Conservation (phyloP, 30 jellyfish, hydroid and myxozoan species). For the Catostylus mosaicus region DNA sequence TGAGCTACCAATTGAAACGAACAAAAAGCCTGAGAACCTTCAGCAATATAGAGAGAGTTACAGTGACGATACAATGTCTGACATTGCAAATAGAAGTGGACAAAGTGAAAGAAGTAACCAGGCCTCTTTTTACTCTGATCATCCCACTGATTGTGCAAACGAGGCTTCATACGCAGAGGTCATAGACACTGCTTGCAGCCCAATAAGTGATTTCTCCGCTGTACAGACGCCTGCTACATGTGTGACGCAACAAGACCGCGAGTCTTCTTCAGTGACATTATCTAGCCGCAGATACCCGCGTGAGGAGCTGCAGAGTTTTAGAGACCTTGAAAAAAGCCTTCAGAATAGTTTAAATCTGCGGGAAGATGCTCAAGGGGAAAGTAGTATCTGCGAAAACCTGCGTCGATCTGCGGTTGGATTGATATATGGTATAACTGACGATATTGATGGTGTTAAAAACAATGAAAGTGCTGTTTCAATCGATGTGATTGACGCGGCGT, state of each 20-base stretch:
- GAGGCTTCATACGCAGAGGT: constrained; percentile 15
- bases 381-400: not conserved
- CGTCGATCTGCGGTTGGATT: constrained; percentile 48
- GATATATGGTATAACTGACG: constrained; percentile 26
- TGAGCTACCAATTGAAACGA: not conserved
- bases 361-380: not conserved
- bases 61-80: not conserved
- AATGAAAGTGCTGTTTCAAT: constrained; percentile 12
- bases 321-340: not conserved
- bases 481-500: constrained; percentile 47
- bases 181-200: constrained; percentile 30
- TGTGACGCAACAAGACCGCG: not conserved
- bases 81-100: not conserved
- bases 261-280: not conserved
- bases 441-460: not conserved
- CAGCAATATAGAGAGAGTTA: not conserved
- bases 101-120: not conserved
- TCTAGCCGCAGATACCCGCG: not conserved
- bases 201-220: not conserved
- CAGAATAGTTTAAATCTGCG: not conserved
- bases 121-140: not conserved
- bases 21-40: not conserved
- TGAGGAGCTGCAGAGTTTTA: not conserved
- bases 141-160: not conserved
- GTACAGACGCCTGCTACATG: not conserved